Evolutionary conservation across 2,113 vertebrate species (phyloP), one percentile per base, ranked within the genome.

Genomic region (Sinocyclocheilus rhinocerous): DNA sequence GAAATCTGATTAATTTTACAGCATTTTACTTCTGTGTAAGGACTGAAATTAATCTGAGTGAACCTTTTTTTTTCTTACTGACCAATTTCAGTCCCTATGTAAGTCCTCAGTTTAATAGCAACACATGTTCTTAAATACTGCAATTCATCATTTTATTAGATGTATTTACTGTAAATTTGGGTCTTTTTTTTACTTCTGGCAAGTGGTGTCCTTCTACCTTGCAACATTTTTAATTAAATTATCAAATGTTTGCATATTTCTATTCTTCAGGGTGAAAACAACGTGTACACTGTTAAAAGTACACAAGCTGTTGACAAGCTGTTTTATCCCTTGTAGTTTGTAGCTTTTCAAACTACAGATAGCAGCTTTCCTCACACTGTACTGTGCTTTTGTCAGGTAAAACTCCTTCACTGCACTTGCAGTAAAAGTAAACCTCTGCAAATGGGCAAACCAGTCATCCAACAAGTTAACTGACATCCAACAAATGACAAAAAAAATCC

Each of bases 391-490:
- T 61, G 57, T 59, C 57, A n/a, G 57, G 22, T n/a, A 61, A 9
- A 73, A 22, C 57, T n/a, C 36, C 15, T 26, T 50, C 39, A 52
- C 42, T 22, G 26, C 16, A 22, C 81, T 50, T 82, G 42, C 81
- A 22, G 16, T 69, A 33, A 70, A 20, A 70, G 3, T 33, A 29
- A 65, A 59, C 5, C 52, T 22, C 33, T 48, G 50, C 65, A 22
- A 69, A 69, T 26, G 42, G 2, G 33, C 20, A 80, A 80, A 36
- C 77, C 87, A 81, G 75, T 67, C 45, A 55, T n/a, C 83, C 26
- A 33, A 50, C 59, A 76, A n/a, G 59, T 88, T 72, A 88, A 85
- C 80, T 85, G 48, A 72, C 75, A 84, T 16, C n/a, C 57, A 80
- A 79, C 52, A 61, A 79, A 55, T 79, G 77, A 39, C 55, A 42